Evolutionary conservation across 2,113 vertebrate genomes (phyloP).

Genomic region (Charadrius vociferus): DNA sequence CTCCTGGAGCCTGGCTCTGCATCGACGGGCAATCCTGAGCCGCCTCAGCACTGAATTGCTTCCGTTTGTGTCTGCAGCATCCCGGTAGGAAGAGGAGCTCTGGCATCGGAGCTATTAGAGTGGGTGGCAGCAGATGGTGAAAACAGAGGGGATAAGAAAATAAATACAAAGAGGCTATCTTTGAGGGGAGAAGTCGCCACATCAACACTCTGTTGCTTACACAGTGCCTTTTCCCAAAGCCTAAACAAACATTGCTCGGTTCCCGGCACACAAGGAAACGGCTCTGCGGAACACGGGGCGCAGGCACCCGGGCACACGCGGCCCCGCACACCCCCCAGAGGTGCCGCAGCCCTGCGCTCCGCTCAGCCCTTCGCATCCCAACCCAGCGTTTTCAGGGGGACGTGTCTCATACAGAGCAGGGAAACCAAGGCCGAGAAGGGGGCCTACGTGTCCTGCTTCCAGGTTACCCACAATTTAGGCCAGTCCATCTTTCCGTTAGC

Average conservation of each 20-base stretch:
- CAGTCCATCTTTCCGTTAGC: neutral
- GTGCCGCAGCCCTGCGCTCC: neutral
- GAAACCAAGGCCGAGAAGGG: neutral
- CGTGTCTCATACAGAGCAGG: neutral
- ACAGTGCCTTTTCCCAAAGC: neutral
- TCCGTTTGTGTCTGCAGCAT: neutral
- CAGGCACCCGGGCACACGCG: neutral
- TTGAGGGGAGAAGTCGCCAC: slow-evolving; percentile 51
- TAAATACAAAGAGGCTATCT: slow-evolving; percentile 69
- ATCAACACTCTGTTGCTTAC: slow-evolving; percentile 59
- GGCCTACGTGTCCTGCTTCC: neutral
- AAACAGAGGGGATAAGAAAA: slow-evolving; percentile 62
- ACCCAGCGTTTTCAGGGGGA: neutral
- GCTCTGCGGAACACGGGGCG: rapidly evolving
- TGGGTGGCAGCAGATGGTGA: slow-evolving; percentile 69
- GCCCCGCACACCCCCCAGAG: neutral
- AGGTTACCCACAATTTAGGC: neutral
- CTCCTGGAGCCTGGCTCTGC: neutral
- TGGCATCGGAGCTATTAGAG: slow-evolving; percentile 51
- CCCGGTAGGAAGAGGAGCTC: slow-evolving; percentile 35
- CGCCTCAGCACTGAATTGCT: neutral
- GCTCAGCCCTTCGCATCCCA: rapidly evolving
- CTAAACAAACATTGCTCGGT: slow-evolving; percentile 53
- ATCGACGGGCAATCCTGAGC: neutral
- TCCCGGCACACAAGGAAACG: rapidly evolving